Evolutionary conservation across 2,113 vertebrate genomes (phyloP).

Genomic region (Morone saxatilis): DNA sequence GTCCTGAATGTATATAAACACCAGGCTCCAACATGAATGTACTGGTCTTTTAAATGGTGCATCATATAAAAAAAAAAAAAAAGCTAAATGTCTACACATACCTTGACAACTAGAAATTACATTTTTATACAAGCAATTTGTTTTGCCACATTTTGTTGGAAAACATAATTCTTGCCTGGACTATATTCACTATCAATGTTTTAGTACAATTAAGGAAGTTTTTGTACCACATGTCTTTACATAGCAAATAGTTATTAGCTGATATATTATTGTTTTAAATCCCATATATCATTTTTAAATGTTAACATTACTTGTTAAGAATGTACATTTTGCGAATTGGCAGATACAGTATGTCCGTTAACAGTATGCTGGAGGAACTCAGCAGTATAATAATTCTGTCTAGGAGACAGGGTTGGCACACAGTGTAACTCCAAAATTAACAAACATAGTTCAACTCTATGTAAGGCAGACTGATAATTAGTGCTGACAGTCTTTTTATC

Average conservation of each 20-base stretch:
- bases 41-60: too few species aligned
- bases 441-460: background rate
- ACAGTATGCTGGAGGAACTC: background rate
- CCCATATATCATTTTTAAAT: too few species aligned
- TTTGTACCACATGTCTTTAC: background rate
- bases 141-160: background rate
- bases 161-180: too few species aligned
- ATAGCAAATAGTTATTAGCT: too few species aligned
- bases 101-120: background rate
- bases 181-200: background rate
- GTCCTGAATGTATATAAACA: too few species aligned
- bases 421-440: background rate
- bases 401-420: background rate
- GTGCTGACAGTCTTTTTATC: background rate
- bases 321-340: background rate
- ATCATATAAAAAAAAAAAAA: too few species aligned
- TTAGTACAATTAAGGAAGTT: background rate
- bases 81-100: background rate
- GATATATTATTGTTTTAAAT: too few species aligned
- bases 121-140: background rate
- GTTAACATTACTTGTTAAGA: background rate
- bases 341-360: too few species aligned
- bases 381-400: too few species aligned
- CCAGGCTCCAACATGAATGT: too few species aligned
- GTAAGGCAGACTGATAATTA: slow-evolving; percentile 2